These are phyloP conservation scores for Amblyjoppa fuscipennis DNA, from an alignment of 2,888 invertebrate genomes.

Conservation along the genomic window DNA sequence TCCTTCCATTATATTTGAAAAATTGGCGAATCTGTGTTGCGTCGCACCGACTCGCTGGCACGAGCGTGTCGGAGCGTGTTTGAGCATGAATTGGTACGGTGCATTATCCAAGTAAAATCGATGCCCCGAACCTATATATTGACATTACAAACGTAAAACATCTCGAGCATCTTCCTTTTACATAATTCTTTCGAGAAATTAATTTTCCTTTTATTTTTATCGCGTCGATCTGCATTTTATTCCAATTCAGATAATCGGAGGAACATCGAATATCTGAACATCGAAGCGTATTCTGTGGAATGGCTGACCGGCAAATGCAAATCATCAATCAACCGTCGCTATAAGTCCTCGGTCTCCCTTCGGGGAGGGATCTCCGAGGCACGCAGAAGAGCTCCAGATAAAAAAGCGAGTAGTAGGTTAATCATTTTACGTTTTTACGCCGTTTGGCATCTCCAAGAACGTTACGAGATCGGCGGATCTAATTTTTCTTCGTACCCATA, in stretches of 20 bases:
- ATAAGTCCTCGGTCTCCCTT: slow-evolving; percentile 15
- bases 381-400: slow-evolving; percentile 25
- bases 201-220: neutral
- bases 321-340: slow-evolving; percentile 42
- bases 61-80: neutral
- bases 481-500: neutral
- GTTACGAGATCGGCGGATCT: too few relatives aligned
- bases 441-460: neutral
- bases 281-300: neutral
- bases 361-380: slow-evolving; percentile 38
- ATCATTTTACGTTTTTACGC: neutral
- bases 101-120: neutral
- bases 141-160: neutral
- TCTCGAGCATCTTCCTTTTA: neutral
- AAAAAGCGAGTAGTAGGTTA: slow-evolving; percentile 6
- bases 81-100: neutral
- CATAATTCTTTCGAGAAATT: neutral
- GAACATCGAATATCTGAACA: neutral
- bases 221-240: neutral
- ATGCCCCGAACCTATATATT: neutral
- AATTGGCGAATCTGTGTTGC: neutral
- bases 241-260: neutral
- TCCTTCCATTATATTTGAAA: neutral
- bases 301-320: neutral
- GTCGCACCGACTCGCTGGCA: too few relatives aligned